A percentile compares a stretch with the other conserved stretches of the same genome.
These are phyloP conservation scores for Lasioglossum albipes DNA, from an alignment of 1,140 invertebrate species.

Conservation along the genomic window DNA sequence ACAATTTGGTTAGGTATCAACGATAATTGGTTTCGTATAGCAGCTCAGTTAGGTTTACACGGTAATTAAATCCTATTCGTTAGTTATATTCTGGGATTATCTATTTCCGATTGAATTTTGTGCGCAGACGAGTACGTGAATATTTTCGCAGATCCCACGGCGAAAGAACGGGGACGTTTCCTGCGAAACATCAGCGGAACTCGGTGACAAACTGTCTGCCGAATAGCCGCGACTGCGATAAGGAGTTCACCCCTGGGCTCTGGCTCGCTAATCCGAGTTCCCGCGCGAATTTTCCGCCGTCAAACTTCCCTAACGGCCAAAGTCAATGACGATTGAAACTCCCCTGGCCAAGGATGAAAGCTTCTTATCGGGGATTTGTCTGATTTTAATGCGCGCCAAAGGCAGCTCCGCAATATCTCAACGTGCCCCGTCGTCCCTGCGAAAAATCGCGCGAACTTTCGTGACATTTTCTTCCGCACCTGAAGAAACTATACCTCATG, in stretches of 20 bases:
- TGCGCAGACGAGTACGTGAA: background rate
- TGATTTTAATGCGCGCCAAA: slow-evolving; percentile 58
- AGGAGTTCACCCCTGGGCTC: slow-evolving; percentile 23
- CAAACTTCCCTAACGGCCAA: slow-evolving; percentile 48
- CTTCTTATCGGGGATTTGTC: slow-evolving; percentile 63
- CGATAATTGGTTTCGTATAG: background rate
- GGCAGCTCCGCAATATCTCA: slow-evolving; percentile 56
- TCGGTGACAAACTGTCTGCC: slow-evolving; percentile 41
- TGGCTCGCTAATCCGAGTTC: slow-evolving; percentile 47
- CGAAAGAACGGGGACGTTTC: background rate
- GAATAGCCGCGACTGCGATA: slow-evolving; percentile 45
- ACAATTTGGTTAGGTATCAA: too few relatives aligned
- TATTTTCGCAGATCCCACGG: too few relatives aligned
- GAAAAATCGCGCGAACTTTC: slow-evolving; percentile 33
- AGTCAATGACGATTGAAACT: slow-evolving; percentile 64
- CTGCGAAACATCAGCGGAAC: slow-evolving; percentile 31
- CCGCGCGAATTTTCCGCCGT: slow-evolving; percentile 51
- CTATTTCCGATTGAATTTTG: too few relatives aligned
- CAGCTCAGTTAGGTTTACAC: too few relatives aligned
- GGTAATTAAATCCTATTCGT: too few relatives aligned
- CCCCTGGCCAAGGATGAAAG: slow-evolving; percentile 41
- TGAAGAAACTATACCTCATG: slow-evolving; percentile 1
- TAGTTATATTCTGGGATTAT: too few relatives aligned
- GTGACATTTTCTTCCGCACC: slow-evolving; percentile 14
- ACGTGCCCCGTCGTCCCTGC: background rate